phyloP scores from a whole-genome alignment of 2,888 invertebrate genomes.

The Mythimna impura region DNA sequence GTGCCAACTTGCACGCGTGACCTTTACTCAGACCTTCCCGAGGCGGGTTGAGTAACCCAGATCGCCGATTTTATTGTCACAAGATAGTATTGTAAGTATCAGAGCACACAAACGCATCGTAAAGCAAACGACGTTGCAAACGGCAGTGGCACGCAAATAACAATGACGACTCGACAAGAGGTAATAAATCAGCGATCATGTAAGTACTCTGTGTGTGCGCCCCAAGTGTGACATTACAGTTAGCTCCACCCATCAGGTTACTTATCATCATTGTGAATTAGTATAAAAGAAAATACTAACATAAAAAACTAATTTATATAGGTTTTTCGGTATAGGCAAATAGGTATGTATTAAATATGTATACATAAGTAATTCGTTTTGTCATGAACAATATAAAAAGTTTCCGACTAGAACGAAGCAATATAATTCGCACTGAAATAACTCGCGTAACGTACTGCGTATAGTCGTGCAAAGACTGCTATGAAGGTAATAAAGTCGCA shows the following conservation, averaged over 20 bases:
- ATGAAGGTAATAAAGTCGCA: background rate
- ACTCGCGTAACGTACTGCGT: background rate
- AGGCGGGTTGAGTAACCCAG: constrained; percentile 86
- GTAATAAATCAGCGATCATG: constrained; percentile 66
- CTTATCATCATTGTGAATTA: constrained; percentile 81
- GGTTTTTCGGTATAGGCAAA: background rate
- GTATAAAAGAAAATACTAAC: background rate
- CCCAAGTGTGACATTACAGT: constrained; percentile 94
- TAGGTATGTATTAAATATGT: background rate
- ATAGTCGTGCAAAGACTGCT: background rate
- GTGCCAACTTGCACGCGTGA: constrained; percentile 69
- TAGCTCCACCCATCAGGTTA: constrained; percentile 82
- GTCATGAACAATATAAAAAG: constrained; percentile 15
- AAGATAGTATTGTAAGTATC: constrained; percentile 26
- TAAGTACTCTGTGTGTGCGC: constrained; percentile 91
- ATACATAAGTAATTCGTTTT: constrained; percentile 16
- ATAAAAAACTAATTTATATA: background rate
- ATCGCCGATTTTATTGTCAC: constrained; percentile 54
- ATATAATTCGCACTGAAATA: constrained; percentile 11
- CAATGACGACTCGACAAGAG: constrained; percentile 28
- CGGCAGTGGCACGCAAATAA: constrained; percentile 21
- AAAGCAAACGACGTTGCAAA: constrained; percentile 9
- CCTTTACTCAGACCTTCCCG: constrained; percentile 96
- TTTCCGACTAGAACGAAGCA: constrained; percentile 6
- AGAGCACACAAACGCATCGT: constrained; percentile 26